These are phyloP conservation scores for Mesocentrotus franciscanus DNA, from an alignment of 53 echinoderm and acorn worm species.

Conservation along the genomic window DNA sequence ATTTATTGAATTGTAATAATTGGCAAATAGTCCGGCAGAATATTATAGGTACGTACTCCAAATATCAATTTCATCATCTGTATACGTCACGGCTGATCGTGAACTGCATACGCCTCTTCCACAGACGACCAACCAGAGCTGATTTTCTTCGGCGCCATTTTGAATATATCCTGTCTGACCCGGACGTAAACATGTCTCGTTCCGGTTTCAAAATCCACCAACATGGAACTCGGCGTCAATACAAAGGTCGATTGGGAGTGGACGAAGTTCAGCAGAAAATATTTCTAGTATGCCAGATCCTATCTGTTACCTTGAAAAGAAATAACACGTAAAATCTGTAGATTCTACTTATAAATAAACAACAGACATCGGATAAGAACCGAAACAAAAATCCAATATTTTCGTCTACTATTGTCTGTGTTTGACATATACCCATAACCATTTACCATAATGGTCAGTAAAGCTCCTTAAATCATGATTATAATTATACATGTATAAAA, in stretches of 20 bases:
- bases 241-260: neutral
- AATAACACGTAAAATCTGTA: too few species aligned
- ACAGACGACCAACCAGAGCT: conserved; percentile 32
- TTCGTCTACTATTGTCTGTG: too few species aligned
- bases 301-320: neutral
- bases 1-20: too few species aligned
- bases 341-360: too few species aligned
- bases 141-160: conserved; percentile 26
- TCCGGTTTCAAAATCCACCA: neutral
- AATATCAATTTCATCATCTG: neutral
- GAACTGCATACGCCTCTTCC: conserved; percentile 13
- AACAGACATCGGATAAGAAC: too few species aligned
- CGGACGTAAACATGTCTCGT: conserved; percentile 52
- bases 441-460: too few species aligned
- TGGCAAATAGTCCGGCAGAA: too few species aligned
- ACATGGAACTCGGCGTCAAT: conserved; percentile 11
- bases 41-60: neutral
- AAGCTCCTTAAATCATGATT: too few species aligned
- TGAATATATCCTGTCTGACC: neutral
- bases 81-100: neutral
- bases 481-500: too few species aligned
- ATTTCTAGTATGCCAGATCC: neutral
- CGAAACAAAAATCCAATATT: too few species aligned
- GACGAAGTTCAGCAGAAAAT: neutral
- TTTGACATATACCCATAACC: too few species aligned